Evolutionary conservation across 2,113 vertebrate species (phyloP), one percentile per base, ranked within the genome.

Genomic region (Lamprotornis superbus): DNA sequence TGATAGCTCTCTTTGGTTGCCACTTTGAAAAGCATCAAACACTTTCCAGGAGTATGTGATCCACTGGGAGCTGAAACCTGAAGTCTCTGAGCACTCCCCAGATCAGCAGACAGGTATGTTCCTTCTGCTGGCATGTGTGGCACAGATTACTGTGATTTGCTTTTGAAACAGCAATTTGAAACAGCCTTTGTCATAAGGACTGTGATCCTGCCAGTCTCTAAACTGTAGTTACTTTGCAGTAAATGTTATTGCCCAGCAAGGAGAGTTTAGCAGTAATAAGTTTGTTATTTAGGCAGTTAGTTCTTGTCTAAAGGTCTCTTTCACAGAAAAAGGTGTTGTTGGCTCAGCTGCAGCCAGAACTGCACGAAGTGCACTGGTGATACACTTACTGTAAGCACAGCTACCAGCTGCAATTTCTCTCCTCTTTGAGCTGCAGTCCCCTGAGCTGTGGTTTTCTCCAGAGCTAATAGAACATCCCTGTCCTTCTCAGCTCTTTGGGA

Each of bases 21-120:
- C 37, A 11, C 85, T 90, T 83, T 69, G 67, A 79, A 87, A 93
- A 91, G 50, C 75, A 87, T 94, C 78, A 87, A 80, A 79, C 30
- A 1, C 31, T 85, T 89, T 64, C 42, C 53, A 61, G 74, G 65
- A 84, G 44, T 64, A 7, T 42, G 22, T 76, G 77, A 61, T 78
- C 81, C n/a, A 17, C 35, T 53, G 69, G 67, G 83, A 89, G 24
- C 57, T 67, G 93, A 87, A 82, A 71, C 24, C n/a, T 19, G 18
- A 49, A 82, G 81, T 71, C 69, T 71, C 56, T 46, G 53, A 83
- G 78, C 23, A 7, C 68, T 89, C 40, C 87, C 69, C 61, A 68
- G 31, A 49, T 56, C 74, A 84, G 86, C 12, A 22, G 64, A 53
- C 25, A 50, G 82, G 37, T 73, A 33, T 4, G 4, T 64, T 56